phyloP scores from a whole-genome alignment of 92 coral and sea anemone species.

The Chrysogorgia sp. region DNA sequence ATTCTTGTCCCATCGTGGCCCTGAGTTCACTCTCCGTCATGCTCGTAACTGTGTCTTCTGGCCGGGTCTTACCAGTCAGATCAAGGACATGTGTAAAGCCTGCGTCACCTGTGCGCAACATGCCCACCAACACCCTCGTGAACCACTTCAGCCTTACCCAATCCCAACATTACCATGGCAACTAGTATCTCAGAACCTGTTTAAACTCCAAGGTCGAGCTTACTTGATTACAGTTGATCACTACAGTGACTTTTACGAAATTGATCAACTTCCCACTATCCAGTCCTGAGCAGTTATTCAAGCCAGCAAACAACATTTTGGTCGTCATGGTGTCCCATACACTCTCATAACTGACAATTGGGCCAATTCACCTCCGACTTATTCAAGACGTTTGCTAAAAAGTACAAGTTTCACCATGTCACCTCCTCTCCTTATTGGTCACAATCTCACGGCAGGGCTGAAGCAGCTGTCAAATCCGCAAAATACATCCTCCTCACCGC shows the following conservation, averaged over 20 bases:
- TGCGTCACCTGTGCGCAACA: constrained; percentile 65
- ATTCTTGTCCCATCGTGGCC: no score
- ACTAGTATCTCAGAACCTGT: constrained; percentile 60
- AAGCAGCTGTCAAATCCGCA: constrained; percentile 65
- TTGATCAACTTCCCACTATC: constrained; percentile 48
- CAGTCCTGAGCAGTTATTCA: constrained; percentile 60
- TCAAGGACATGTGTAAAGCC: constrained; percentile 52
- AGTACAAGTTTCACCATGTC: constrained; percentile 51
- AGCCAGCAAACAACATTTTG: constrained; percentile 52
- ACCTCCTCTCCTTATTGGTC: constrained; percentile 62
- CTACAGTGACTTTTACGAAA: constrained; percentile 64
- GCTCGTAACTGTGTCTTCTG: constrained; percentile 64
- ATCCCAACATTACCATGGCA: constrained; percentile 66
- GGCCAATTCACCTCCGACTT: constrained; percentile 58
- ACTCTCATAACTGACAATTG: constrained; percentile 62
- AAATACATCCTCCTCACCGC: constrained; percentile 64
- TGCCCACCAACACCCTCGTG: constrained; percentile 52
- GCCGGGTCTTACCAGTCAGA: constrained; percentile 56
- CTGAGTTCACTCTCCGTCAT: no score
- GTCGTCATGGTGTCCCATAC: constrained; percentile 56
- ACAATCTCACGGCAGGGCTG: constrained; percentile 60
- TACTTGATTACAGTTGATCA: constrained; percentile 65
- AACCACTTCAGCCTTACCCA: constrained; percentile 63
- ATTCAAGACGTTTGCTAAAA: constrained; percentile 51
- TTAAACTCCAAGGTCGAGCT: constrained; percentile 53